These are phyloP conservation scores for Conus canariensis DNA, from an alignment of 2,888 invertebrate genomes.

Conservation along the genomic window DNA sequence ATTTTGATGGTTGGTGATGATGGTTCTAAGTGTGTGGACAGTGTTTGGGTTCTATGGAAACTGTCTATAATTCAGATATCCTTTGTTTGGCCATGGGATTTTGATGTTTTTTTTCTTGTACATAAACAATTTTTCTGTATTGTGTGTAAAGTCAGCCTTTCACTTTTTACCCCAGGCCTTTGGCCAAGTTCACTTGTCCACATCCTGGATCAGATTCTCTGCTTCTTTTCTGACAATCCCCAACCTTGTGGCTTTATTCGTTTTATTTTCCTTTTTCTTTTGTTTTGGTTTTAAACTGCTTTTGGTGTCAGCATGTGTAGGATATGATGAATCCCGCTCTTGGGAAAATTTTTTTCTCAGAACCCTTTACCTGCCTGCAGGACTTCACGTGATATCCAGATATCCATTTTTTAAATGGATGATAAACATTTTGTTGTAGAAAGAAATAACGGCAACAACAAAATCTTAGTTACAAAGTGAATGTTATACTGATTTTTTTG, in stretches of 20 bases:
- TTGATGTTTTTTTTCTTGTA: not conserved
- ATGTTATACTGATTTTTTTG: too few species aligned
- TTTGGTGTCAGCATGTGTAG: conserved; percentile 11
- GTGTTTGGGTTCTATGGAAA: too few species aligned
- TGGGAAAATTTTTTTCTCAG: not conserved
- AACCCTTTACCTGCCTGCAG: not conserved
- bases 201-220: not conserved
- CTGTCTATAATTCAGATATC: too few species aligned
- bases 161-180: not conserved
- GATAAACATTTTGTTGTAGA: too few species aligned
- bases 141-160: not conserved
- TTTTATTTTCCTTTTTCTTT: not conserved
- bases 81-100: not conserved
- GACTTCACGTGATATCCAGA: too few species aligned
- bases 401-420: too few species aligned
- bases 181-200: not conserved
- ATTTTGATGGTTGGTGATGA: too few species aligned
- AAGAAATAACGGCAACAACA: too few species aligned
- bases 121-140: not conserved
- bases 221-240: not conserved
- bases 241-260: not conserved
- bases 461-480: too few species aligned
- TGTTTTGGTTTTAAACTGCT: not conserved
- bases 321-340: not conserved
- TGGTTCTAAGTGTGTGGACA: too few species aligned